Base-by-base conservation (phyloP, 35 echinoderm and acorn worm species). In the Acanthaster planci region DNA sequence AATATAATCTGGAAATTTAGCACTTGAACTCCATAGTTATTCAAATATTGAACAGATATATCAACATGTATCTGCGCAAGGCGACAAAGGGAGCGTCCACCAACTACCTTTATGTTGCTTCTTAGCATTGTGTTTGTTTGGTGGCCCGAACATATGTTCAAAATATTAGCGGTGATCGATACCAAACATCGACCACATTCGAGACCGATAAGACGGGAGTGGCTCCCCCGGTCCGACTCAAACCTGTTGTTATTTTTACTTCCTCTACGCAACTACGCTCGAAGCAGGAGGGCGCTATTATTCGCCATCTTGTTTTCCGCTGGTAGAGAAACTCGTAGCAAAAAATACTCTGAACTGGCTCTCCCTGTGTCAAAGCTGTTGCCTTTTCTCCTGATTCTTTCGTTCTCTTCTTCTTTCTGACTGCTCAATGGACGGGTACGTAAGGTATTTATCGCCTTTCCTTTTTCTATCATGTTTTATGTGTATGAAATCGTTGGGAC, bases 371-470 rank as follows among this genome's bases (percentile, higher is more conserved):
- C 64, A 34, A 31, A 72, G 64, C 64, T 26, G 26, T 72, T 72
- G 64, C 64, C 64, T 72, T 72, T 34, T 72, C 64, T 72, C 64
- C 64, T 72, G 64, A 72, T 72, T 72, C 64, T 72, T 72, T 72
- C 64, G 64, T 72, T 72, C 64, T 72, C 64, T 72, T 72, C 64
- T 72, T 72, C 64, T 72, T 72, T 72, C 64, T 72, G 64, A 72
- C 64, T 72, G 64, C 34, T 72, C 64, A 14, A 72, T 72, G 64
- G 64, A 72, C 64, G 64, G 64, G 23, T 72, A 72, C 64, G 64
- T 35, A 72, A 72, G 64, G 64, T 72, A 72, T 72, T 72, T 72
- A 72, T 72, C 64, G 64, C 30, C 64, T 31, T 31, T 26, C 64
- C 4, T 72, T 72, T 72, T 47, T 29, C 64, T 72, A 2, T 72